Conservation (phyloP, 2,797 vertebrate genomes). For the Artibeus jamaicensis region DNA sequence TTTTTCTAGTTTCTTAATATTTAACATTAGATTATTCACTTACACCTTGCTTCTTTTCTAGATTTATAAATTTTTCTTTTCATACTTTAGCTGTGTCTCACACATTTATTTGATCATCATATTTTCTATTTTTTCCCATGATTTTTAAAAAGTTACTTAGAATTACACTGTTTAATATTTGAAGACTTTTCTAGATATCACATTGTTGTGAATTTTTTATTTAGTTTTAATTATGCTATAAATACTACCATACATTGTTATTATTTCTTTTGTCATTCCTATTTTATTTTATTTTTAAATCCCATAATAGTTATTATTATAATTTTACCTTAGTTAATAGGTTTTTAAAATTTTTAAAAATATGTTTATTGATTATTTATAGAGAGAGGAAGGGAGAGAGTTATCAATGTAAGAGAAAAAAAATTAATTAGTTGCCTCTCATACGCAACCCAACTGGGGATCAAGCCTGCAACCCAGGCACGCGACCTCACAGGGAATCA, state of each 20-base stretch:
- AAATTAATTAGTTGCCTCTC: no score
- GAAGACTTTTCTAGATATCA: background rate
- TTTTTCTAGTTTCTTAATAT: background rate
- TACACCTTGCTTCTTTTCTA: background rate
- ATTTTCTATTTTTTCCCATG: background rate
- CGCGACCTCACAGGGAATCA: no score
- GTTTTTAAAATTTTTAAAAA: background rate
- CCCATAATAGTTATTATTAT: background rate
- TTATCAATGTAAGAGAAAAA: no score
- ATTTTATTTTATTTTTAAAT: no score
- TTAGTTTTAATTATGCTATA: background rate
- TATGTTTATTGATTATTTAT: no score
- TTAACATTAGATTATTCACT: background rate
- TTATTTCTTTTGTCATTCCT: no score
- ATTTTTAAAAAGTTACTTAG: background rate
- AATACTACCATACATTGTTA: background rate
- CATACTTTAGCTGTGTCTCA: background rate
- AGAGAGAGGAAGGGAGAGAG: no score
- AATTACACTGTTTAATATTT: background rate
- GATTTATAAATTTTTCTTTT: background rate
- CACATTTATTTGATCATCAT: no score
- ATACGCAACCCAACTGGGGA: no score
- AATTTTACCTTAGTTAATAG: background rate
- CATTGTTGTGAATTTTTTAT: background rate
- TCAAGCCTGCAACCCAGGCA: no score